These are phyloP conservation scores for Caprella mutica DNA, from an alignment of 2,888 invertebrate genomes.

Conservation along the genomic window DNA sequence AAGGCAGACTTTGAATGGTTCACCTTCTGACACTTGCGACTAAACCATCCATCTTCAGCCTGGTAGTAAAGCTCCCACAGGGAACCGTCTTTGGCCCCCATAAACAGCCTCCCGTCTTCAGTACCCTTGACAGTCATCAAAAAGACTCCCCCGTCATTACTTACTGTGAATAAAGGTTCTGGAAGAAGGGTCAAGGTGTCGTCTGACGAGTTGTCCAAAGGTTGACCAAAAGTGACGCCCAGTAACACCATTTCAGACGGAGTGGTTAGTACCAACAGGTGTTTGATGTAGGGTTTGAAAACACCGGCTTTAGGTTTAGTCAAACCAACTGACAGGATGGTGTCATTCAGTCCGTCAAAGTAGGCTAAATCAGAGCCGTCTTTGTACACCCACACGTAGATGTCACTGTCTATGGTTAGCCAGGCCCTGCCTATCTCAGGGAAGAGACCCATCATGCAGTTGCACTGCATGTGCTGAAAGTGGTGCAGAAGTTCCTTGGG, in stretches of 20 bases:
- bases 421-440: conserved; percentile 92
- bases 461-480: conserved; percentile 82
- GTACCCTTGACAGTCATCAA: conserved; percentile 73
- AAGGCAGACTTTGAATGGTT: conserved; percentile 82
- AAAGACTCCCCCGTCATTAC: conserved; percentile 69
- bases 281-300: conserved; percentile 79
- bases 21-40: conserved; percentile 83
- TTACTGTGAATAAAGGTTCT: conserved; percentile 84
- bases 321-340: conserved; percentile 84
- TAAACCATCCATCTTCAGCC: conserved; percentile 67
- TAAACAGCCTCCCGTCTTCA: conserved; percentile 74
- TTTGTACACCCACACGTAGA: conserved; percentile 96
- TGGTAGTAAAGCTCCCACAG: conserved; percentile 91
- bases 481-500: conserved; percentile 91
- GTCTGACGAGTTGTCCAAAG: conserved; percentile 25
- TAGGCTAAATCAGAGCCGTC: conserved; percentile 85
- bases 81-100: conserved; percentile 87
- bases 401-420: conserved; percentile 94
- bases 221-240: conserved; percentile 51
- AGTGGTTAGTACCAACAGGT: conserved; percentile 83
- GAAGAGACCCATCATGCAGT: conserved; percentile 94
- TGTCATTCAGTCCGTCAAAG: conserved; percentile 87
- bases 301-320: conserved; percentile 73
- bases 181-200: conserved; percentile 84
- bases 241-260: conserved; percentile 84